Evolutionary conservation across 2,888 invertebrate genomes (phyloP).

Genomic region (Anodontia alba): DNA sequence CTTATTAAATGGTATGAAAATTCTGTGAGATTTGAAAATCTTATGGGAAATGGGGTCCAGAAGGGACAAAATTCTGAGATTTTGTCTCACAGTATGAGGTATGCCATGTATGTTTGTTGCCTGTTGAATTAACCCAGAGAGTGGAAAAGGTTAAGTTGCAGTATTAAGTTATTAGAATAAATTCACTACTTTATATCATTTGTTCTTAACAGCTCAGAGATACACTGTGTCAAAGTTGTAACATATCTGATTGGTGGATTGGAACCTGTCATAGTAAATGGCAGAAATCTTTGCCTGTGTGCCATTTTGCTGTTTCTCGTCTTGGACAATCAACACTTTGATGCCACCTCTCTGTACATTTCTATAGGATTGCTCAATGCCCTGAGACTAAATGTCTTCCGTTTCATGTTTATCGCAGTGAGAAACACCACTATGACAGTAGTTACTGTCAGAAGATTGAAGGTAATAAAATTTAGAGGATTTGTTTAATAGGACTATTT

Average conservation of each 20-base stretch:
- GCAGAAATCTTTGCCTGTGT: slow-evolving; percentile 39
- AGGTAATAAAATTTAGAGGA: too few species aligned
- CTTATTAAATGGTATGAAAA: too few species aligned
- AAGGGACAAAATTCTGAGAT: too few species aligned
- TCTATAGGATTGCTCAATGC: slow-evolving; percentile 30
- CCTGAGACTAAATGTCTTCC: slow-evolving; percentile 33
- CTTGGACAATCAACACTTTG: slow-evolving; percentile 26
- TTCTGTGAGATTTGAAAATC: too few species aligned
- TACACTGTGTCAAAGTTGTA: slow-evolving; percentile 8
- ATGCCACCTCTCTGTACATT: slow-evolving; percentile 31
- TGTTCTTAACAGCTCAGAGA: slow-evolving; percentile 7
- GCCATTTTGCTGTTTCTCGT: slow-evolving; percentile 27
- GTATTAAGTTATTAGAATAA: too few species aligned
- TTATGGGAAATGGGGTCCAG: too few species aligned
- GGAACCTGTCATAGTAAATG: slow-evolving; percentile 32
- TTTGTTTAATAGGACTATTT: too few species aligned
- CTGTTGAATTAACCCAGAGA: too few species aligned
- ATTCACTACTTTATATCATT: too few species aligned
- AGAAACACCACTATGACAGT: neutral
- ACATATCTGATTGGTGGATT: neutral
- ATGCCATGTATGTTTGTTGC: too few species aligned
- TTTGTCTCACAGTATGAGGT: too few species aligned
- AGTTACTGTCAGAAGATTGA: slow-evolving; percentile 32
- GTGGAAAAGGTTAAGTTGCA: too few species aligned
- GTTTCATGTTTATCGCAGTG: slow-evolving; percentile 34